These are phyloP conservation scores for Nothobranchius kuhntae DNA, from an alignment of 2,113 vertebrate genomes.

Conservation along the genomic window DNA sequence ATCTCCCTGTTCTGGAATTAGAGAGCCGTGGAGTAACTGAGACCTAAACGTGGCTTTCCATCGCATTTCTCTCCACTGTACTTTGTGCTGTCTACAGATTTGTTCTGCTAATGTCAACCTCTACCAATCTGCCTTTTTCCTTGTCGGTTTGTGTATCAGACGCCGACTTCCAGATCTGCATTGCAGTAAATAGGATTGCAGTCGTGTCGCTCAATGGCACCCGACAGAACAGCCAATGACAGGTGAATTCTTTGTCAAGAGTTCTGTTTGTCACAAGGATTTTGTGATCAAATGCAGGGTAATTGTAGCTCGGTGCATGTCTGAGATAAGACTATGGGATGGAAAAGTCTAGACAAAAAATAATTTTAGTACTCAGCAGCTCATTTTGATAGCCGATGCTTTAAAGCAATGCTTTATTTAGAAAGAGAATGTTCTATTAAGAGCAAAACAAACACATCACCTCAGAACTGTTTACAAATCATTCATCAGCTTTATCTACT, in stretches of 20 bases:
- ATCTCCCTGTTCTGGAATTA: slow-evolving; percentile 24
- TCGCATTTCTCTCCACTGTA: slow-evolving; percentile 7
- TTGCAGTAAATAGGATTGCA: slow-evolving; percentile 39
- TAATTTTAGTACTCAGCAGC: slow-evolving; percentile 47
- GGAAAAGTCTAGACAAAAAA: slow-evolving; percentile 47
- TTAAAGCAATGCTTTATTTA: no score
- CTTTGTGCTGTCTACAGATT: not conserved
- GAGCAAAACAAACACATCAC: slow-evolving; percentile 10
- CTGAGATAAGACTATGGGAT: slow-evolving; percentile 57
- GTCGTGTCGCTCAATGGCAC: slow-evolving; percentile 21
- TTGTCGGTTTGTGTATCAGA: slow-evolving; percentile 29
- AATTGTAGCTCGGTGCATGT: slow-evolving; percentile 29
- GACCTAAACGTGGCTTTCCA: slow-evolving; percentile 24
- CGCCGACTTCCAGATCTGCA: slow-evolving; percentile 17
- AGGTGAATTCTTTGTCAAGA: slow-evolving; percentile 40
- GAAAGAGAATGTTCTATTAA: no score
- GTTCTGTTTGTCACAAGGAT: slow-evolving; percentile 35
- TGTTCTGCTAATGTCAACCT: slow-evolving; percentile 33
- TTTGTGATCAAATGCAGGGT: slow-evolving; percentile 53
- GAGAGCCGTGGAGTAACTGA: slow-evolving; percentile 40
- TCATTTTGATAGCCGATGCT: slow-evolving; percentile 32
- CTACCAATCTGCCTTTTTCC: slow-evolving; percentile 19
- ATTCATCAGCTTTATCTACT: slow-evolving; percentile 55
- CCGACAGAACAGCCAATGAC: slow-evolving; percentile 22
- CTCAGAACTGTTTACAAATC: slow-evolving; percentile 50